Base-by-base conservation (phyloP, 1,140 invertebrate genomes). In the Colletes latitarsis region DNA sequence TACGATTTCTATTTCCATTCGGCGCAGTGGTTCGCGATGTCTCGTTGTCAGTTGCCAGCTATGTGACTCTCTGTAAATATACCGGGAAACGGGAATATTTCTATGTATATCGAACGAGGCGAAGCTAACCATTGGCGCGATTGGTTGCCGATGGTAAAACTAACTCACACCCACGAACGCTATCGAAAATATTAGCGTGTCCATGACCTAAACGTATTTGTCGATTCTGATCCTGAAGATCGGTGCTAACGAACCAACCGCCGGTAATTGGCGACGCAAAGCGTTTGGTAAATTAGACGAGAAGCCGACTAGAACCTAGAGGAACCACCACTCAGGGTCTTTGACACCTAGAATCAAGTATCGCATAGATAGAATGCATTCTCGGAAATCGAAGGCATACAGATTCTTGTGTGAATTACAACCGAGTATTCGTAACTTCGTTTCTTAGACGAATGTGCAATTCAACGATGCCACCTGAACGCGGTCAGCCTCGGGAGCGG, bases 151-250 rank as follows among this genome's bases (percentile, higher is more conserved):
- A 12, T n/a, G 58, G 46, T 79, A 85, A 85, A 83, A 80, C 79
- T 75, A 75, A 86, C 71, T 67, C 79, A 77, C 66, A 53, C 60
- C 39, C 83, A 39, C n/a, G 77, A 74, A 58, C 62, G 72, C 52
- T 9, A n/a, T 55, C 77, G 72, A 87, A 83, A 85, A 87, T 82
- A 73, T 84, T 87, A 55, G 52, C 21, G 75, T 66, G 89, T 90
- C 87, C 90, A 73, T 91, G 90, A 91, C 90, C 90, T 46, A 88
- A 90, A 90, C 90, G 79, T 85, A 89, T 89, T 90, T 49, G 71
- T 91, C 88, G 66, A 46, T 55, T 21, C 19, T 12, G 77, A 73
- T 55, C 49, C 41, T 12, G 69, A 8, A 14, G 60, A 72, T 73
- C 60, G 12, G 9, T 15, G 41, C 17, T 73, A 79, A 73, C 77